Percentiles rank a stretch among this genome's conserved stretches.
Evolutionary conservation across 92 coral and sea anemone species (phyloP).

Genomic region (Epizoanthus fatuus): DNA sequence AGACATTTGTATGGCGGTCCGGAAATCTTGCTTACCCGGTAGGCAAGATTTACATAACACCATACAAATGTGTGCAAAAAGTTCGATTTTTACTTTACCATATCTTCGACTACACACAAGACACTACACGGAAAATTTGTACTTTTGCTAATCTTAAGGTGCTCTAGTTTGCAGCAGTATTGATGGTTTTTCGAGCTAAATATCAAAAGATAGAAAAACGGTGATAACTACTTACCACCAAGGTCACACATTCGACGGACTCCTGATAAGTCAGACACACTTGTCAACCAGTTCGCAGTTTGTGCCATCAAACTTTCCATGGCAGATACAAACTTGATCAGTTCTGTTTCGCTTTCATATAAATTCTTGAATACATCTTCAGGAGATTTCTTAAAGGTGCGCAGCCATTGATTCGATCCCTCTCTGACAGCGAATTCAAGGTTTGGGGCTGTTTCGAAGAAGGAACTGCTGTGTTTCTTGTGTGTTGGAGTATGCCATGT

Average conservation of each 20-base stretch:
- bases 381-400: not conserved
- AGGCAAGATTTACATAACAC: too few species aligned
- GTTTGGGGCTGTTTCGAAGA: not conserved
- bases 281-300: not conserved
- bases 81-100: too few species aligned
- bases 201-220: too few species aligned
- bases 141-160: too few species aligned
- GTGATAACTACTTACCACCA: not conserved
- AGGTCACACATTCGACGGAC: not conserved
- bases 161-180: too few species aligned
- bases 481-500: not conserved
- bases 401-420: constrained; percentile 4
- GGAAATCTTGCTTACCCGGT: too few species aligned
- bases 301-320: not conserved
- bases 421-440: not conserved
- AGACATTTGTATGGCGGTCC: too few species aligned
- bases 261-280: not conserved
- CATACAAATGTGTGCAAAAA: too few species aligned
- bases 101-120: too few species aligned
- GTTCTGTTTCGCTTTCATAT: not conserved
- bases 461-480: not conserved
- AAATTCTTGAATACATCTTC: not conserved
- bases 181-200: too few species aligned
- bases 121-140: too few species aligned
- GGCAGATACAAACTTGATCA: not conserved